These are phyloP conservation scores for Acipenser ruthenus DNA, from an alignment of 2,797 vertebrate species.

Conservation along the genomic window DNA sequence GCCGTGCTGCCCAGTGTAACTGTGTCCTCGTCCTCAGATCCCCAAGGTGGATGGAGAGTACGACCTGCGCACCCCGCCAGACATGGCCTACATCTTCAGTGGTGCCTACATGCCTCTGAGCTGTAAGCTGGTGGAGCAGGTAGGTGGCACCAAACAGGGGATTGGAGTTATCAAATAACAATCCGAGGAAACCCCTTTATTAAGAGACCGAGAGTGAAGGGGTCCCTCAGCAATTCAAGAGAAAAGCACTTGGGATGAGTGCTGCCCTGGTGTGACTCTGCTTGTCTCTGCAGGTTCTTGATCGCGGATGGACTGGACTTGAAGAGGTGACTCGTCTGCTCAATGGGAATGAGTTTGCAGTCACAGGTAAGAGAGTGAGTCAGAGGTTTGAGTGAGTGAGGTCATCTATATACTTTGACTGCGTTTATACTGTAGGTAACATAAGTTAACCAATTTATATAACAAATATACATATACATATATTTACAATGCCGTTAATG, in stretches of 20 bases:
- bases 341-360: slow-evolving; percentile 72
- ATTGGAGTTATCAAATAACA: no score
- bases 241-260: not conserved
- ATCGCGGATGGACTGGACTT: slow-evolving; percentile 81
- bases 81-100: slow-evolving; percentile 94
- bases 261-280: slow-evolving; percentile 4
- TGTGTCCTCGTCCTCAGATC: slow-evolving; percentile 54
- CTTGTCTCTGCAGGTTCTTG: slow-evolving; percentile 62
- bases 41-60: slow-evolving; percentile 84
- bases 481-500: not conserved
- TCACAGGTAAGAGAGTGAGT: slow-evolving; percentile 42
- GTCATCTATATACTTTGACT: no score
- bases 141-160: slow-evolving; percentile 25
- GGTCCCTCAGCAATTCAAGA: no score
- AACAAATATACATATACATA: no score
- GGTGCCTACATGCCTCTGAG: slow-evolving; percentile 87
- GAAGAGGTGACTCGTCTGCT: slow-evolving; percentile 82
- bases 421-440: not conserved
- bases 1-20: not conserved
- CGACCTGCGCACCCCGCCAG: slow-evolving; percentile 77
- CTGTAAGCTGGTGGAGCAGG: slow-evolving; percentile 91
- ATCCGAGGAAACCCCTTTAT: no score
- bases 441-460: no score
- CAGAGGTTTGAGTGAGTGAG: not conserved
- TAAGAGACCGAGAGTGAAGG: no score